Evolutionary conservation across 2,888 invertebrate genomes (phyloP).

Genomic region (Deilephila elpenor): DNA sequence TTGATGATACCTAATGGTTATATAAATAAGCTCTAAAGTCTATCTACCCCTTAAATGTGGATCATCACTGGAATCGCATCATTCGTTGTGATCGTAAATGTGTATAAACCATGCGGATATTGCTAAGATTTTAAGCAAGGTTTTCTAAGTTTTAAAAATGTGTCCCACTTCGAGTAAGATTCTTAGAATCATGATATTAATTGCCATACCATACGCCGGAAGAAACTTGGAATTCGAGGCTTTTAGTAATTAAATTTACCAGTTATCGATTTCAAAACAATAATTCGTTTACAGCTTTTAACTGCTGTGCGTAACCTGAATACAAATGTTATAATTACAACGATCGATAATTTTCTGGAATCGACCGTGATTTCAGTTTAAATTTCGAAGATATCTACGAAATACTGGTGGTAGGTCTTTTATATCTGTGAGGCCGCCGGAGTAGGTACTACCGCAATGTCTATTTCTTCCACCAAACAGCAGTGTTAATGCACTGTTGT

Average conservation of each 20-base stretch:
- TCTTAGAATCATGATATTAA: neutral
- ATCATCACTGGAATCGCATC: no score
- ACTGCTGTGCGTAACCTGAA: neutral
- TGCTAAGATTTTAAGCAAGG: neutral
- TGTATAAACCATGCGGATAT: neutral
- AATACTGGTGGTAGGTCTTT: no score
- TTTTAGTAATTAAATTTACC: slow-evolving; percentile 9
- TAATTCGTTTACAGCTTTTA: neutral
- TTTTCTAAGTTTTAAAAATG: neutral
- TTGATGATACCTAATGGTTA: no score
- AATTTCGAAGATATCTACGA: no score
- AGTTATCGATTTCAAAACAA: slow-evolving; percentile 24
- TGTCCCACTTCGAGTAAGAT: neutral
- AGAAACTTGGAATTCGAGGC: slow-evolving; percentile 9
- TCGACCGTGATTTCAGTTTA: neutral
- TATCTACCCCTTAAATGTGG: no score
- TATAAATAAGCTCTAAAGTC: no score
- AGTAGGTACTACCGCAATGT: no score
- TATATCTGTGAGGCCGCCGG: no score
- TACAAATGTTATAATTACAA: neutral
- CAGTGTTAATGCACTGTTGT: no score
- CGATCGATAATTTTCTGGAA: neutral
- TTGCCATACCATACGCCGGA: slow-evolving; percentile 1
- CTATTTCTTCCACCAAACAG: no score
- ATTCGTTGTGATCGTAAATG: no score